phyloP scores from a whole-genome alignment of 2,797 vertebrate species.

The Balearica regulorum region DNA sequence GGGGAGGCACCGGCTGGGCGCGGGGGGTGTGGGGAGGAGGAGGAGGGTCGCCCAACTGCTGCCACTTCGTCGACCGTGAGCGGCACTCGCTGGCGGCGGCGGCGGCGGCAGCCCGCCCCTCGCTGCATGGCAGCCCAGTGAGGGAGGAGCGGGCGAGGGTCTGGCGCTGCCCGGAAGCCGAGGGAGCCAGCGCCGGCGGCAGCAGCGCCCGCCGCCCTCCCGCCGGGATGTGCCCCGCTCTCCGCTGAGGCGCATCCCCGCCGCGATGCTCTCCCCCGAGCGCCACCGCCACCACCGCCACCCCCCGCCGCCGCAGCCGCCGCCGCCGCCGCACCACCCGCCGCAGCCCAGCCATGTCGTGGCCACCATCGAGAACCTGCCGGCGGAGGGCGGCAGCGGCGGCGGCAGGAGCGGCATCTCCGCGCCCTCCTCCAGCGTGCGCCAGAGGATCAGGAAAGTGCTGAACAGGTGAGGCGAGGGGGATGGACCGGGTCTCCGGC shows the following conservation, averaged over 20 bases:
- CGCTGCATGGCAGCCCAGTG: constrained; percentile 43
- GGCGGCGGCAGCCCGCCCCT: constrained; percentile 1
- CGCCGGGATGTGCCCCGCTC: constrained; percentile 78
- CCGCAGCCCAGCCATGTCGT: constrained; percentile 84
- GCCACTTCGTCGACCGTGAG: constrained; percentile 10
- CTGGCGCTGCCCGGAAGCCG: constrained; percentile 23
- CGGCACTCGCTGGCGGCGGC: constrained; percentile 29
- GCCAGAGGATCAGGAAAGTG: constrained; percentile 85
- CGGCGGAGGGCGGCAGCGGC: constrained; percentile 73
- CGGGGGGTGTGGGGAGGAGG: not conserved
- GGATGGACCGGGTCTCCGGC: not conserved
- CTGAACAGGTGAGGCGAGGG: constrained; percentile 83
- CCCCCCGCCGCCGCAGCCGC: constrained; percentile 21
- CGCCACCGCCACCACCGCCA: constrained; percentile 18
- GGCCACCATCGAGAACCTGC: constrained; percentile 87
- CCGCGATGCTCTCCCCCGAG: constrained; percentile 85
- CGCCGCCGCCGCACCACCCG: constrained; percentile 52
- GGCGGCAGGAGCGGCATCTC: constrained; percentile 71
- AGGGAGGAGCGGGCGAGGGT: constrained; percentile 43
- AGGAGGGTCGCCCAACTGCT: not conserved
- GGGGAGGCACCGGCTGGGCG: not conserved
- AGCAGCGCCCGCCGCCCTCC: constrained; percentile 39
- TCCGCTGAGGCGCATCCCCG: constrained; percentile 70
- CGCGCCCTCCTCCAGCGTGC: constrained; percentile 75
- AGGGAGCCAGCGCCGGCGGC: constrained; percentile 36